These are phyloP conservation scores for Adelphocoris suturalis DNA, from an alignment of 2,888 invertebrate genomes.

Conservation along the genomic window DNA sequence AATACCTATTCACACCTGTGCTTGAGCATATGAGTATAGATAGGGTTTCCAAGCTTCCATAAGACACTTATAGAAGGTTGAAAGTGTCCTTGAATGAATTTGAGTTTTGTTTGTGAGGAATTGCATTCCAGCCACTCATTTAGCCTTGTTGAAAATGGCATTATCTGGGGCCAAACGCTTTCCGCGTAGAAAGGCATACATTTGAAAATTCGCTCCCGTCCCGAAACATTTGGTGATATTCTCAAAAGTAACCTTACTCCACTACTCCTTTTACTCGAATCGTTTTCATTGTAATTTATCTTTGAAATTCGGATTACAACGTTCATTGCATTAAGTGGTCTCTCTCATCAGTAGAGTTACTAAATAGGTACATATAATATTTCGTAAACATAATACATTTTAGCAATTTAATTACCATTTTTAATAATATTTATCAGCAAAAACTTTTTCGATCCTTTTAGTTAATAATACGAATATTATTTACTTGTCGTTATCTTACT, in stretches of 20 bases:
- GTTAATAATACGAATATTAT: no score
- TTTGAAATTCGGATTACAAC: neutral
- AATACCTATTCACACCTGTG: neutral
- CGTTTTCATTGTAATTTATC: neutral
- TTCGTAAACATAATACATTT: neutral
- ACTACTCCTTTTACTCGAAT: neutral
- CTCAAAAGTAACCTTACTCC: neutral
- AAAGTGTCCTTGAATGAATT: neutral
- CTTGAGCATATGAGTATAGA: neutral
- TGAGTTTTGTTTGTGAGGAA: neutral
- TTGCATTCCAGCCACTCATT: neutral
- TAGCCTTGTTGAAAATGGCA: neutral
- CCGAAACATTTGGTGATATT: conserved; percentile 35
- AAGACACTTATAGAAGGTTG: neutral
- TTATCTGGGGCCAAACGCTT: conserved; percentile 41
- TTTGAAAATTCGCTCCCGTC: conserved; percentile 19
- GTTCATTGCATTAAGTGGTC: neutral
- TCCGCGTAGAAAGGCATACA: conserved; percentile 12
- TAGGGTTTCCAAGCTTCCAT: no score
- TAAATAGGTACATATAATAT: neutral
- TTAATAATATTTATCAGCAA: neutral
- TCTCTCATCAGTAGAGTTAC: neutral
- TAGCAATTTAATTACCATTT: neutral
- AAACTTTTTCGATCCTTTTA: neutral
- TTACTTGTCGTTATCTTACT: no score